Evolutionary conservation across 2,888 invertebrate genomes (phyloP).

Genomic region (Microplitis manilae): DNA sequence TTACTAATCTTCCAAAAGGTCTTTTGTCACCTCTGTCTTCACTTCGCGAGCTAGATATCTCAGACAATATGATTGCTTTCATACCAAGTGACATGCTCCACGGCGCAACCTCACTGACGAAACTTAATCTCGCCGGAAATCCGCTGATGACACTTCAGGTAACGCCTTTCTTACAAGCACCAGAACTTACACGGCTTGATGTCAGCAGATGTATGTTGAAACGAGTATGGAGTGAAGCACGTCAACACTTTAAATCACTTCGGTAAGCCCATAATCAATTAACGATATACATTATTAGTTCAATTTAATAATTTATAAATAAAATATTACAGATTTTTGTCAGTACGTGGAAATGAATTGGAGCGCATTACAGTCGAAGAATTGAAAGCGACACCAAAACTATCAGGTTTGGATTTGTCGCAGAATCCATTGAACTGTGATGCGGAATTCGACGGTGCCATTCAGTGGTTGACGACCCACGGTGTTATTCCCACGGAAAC

Average conservation of each 20-base stretch:
- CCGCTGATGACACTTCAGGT: constrained; percentile 79
- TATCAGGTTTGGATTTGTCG: constrained; percentile 77
- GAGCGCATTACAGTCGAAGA: constrained; percentile 75
- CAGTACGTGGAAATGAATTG: constrained; percentile 64
- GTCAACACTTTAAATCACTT: constrained; percentile 62
- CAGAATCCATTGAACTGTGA: constrained; percentile 81
- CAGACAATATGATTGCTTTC: constrained; percentile 79
- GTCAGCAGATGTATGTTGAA: constrained; percentile 80
- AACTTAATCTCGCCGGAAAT: constrained; percentile 82
- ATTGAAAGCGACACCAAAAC: constrained; percentile 75
- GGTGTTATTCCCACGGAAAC: constrained; percentile 75
- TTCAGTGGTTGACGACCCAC: constrained; percentile 77
- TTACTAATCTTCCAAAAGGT: constrained; percentile 59
- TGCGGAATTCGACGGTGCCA: constrained; percentile 78
- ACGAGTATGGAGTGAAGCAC: constrained; percentile 77
- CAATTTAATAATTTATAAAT: constrained; percentile 6
- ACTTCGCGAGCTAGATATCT: constrained; percentile 81
- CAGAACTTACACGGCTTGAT: constrained; percentile 78
- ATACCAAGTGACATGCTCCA: constrained; percentile 78
- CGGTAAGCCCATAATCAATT: constrained; percentile 52
- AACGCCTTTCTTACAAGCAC: constrained; percentile 78
- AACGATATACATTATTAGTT: background rate
- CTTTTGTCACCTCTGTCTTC: constrained; percentile 73
- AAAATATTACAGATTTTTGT: constrained; percentile 58
- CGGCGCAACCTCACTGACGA: constrained; percentile 78